Percentiles rank a stretch among this genome's conserved stretches.
phyloP scores from a whole-genome alignment of 1,140 invertebrate species.

The Drosophila micromelanica region DNA sequence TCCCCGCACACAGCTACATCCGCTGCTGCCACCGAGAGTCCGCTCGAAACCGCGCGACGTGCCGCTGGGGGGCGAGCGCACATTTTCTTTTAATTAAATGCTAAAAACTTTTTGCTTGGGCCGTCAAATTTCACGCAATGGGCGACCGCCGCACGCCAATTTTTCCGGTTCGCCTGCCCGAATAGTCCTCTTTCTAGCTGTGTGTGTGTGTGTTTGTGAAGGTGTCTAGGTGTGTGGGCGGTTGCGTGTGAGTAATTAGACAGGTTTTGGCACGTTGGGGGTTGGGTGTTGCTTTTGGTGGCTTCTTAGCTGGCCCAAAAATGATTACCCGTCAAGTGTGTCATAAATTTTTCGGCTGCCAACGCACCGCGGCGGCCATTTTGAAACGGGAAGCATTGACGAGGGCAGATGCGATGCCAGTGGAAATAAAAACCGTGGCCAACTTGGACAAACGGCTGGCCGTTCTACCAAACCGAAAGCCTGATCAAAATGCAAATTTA shows the following conservation, averaged over 20 bases:
- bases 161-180: slow-evolving; percentile 9
- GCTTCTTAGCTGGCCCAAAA: slow-evolving; percentile 39
- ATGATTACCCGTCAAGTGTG: slow-evolving; percentile 54
- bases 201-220: slow-evolving; percentile 8
- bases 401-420: background rate
- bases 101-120: slow-evolving; percentile 55
- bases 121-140: slow-evolving; percentile 46
- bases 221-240: background rate
- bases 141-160: slow-evolving; percentile 23
- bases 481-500: slow-evolving; percentile 28
- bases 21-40: background rate
- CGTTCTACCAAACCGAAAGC: slow-evolving; percentile 22
- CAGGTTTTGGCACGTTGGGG: slow-evolving; percentile 27
- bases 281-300: background rate
- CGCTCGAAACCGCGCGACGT: background rate
- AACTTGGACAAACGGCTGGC: slow-evolving; percentile 34
- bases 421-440: background rate
- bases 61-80: slow-evolving; percentile 8
- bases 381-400: slow-evolving; percentile 10
- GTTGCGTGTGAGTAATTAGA: slow-evolving; percentile 59
- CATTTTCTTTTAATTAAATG: slow-evolving; percentile 77
- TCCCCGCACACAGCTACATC: too few species aligned
- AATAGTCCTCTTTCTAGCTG: slow-evolving; percentile 10
- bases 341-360: slow-evolving; percentile 37
- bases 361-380: slow-evolving; percentile 40